phyloP scores from a whole-genome alignment of 2,113 vertebrate genomes.

The Thamnophis sirtalis region DNA sequence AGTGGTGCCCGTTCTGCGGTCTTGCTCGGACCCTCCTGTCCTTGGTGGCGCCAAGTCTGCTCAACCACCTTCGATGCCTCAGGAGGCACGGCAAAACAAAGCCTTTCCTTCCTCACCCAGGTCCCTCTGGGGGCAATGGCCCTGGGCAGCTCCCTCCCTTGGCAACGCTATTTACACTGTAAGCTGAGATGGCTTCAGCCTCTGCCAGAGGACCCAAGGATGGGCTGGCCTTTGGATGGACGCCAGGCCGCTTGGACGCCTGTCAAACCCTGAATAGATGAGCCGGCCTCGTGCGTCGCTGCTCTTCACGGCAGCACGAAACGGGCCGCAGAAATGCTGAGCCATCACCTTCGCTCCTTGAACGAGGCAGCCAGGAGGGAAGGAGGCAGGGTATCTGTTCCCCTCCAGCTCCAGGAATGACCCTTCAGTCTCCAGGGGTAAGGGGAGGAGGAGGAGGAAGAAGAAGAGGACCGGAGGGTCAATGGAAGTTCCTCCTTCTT shows the following conservation, averaged over 20 bases:
- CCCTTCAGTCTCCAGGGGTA: constrained; percentile 19
- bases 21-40: not conserved
- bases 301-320: constrained; percentile 40
- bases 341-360: constrained; percentile 42
- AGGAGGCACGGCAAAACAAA: no score
- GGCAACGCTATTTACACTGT: constrained; percentile 6
- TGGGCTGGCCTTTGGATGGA: not conserved
- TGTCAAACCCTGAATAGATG: constrained; percentile 33
- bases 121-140: not conserved
- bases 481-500: no score
- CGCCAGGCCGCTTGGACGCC: constrained; percentile 28
- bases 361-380: constrained; percentile 44
- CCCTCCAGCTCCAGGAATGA: constrained; percentile 19
- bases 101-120: no score
- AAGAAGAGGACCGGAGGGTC: not conserved
- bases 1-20: not conserved
- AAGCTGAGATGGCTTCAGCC: fast-evolving
- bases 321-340: constrained; percentile 54
- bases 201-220: constrained; percentile 1
- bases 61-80: no score
- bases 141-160: not conserved
- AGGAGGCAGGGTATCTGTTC: not conserved
- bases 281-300: constrained; percentile 22
- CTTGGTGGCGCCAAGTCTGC: no score
- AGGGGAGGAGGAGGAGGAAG: constrained; percentile 20